Evolutionary conservation across 2,797 vertebrate genomes (phyloP).

Genomic region (Sebastes taczanowskii): DNA sequence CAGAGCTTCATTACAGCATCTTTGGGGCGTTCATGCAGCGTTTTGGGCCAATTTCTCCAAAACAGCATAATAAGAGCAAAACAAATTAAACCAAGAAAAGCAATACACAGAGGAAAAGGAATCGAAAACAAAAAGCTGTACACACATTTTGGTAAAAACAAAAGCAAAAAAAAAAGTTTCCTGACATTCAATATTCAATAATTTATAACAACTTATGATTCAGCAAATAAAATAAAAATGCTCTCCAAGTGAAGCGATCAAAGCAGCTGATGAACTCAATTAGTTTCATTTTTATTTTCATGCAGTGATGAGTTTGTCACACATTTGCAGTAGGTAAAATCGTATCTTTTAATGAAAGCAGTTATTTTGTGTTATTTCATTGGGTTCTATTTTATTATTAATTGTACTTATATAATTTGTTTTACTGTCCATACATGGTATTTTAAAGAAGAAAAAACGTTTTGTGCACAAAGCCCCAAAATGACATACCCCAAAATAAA

Average conservation of each 20-base stretch:
- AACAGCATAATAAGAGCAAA: neutral
- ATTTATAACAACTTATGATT: neutral
- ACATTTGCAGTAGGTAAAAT: no score
- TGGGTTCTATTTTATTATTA: neutral
- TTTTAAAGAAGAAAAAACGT: neutral
- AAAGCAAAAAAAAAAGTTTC: neutral
- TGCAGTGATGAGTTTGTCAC: neutral
- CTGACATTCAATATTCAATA: neutral
- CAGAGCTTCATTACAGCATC: conserved; percentile 6
- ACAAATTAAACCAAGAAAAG: neutral
- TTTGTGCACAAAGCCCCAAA: neutral
- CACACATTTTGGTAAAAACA: neutral
- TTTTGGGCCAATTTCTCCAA: neutral
- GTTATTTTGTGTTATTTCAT: neutral
- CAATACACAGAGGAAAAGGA: neutral
- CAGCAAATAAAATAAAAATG: neutral
- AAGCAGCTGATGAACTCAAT: neutral
- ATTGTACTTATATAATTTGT: neutral
- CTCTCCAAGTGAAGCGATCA: neutral
- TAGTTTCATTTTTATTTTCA: neutral
- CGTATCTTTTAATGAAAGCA: neutral
- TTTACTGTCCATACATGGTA: neutral
- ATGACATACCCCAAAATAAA: neutral
- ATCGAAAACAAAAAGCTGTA: neutral
- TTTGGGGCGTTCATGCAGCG: neutral